Base-by-base conservation (phyloP, 2,797 vertebrate genomes). In the Luscinia luscinia region DNA sequence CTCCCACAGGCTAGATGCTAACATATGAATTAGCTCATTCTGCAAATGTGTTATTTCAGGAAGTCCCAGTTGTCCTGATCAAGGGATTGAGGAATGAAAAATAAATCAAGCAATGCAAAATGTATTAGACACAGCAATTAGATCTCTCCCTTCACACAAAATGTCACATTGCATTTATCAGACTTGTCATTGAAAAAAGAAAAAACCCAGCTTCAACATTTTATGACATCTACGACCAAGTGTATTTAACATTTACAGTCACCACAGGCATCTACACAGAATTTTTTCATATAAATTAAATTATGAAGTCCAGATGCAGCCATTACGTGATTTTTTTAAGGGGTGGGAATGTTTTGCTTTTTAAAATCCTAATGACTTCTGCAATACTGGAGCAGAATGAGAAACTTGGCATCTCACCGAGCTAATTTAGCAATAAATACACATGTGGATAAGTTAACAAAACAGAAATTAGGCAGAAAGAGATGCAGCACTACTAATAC, bases 61-160 rank as follows among this genome's bases (percentile, higher is more conserved):
- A 93, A 94, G 74, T 74, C 87, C 59, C 77, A 87, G 55, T 22
- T 70, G 80, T 84, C 45, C 83, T 38, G 73, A 93, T 90, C 76
- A 86, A 94, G 91, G 52, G 55, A 30, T 40, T 54, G 46, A 91
- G 45, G 45, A 93, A 93, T 79, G 63, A 96, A 95, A 97, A 96
- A 91, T 84, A 94, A 75, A 96, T 92, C 70, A 94, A 81, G 87
- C 73, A 89, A 85, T 82, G 69, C 57, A 92, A 94, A 94, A 95
- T 94, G 48, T 79, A 92, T 86, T 92, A 93, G 80, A 66, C 63
- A 88, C 45, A 92, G 82, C 87, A 96, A 95, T 94, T 90, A 86
- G 63, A 89, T 82, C 68, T 58, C 84, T 68, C 61, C 93, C 77
- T 68, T 63, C 77, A 76, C 76, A 81, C 68, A 48, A 72, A 77